Base-by-base conservation (phyloP, 2,888 invertebrate genomes). In the Tetheella fluctuosa region DNA sequence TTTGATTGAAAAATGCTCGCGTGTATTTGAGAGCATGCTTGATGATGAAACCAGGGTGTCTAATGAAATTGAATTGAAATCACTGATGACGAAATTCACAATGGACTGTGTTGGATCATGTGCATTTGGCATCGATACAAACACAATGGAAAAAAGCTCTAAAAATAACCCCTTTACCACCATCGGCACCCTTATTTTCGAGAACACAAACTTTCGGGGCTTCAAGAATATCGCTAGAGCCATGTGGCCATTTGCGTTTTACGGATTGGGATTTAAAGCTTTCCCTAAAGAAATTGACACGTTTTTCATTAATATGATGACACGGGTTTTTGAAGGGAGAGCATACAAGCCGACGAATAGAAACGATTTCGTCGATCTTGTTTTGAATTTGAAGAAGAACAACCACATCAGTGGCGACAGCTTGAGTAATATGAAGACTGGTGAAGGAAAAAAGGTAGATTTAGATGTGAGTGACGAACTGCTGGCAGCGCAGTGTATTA, bases 401-500 rank as follows among this genome's bases (percentile, higher is more conserved):
- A 71, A 79, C 20, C 59, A 63, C 15, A 68, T 87, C 20, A 63
- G 57, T 6, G 83, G 84, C 0, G 83, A 85, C 17, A 77, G 79
- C 28, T 69, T 85, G 2, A 73, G 54, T 0, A 82, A 80, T 25
- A 53, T 67, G 2, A 75, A 76, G 25, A 70, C 64, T 12, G 75
- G 71, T 0, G 71, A 62, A 0, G 65, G 65, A 0, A 73, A 79
- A 7, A 80, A 70, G 23, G 58, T 76, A 0, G 20, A 64, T 0
- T 52, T 86, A 1, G 73, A 81, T 5, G 69, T 94, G 0, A 83
- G 85, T 1, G 71, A 92, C 17, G 82, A 92, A 0, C 76, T 94
- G 52, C 65, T 95, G 20, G 85, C 89, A 0, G 90, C 94, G 0
- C 94, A 95, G 58, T 90, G 93, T 0, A 82, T 93, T 8, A 68